phyloP scores from a whole-genome alignment of 2,797 vertebrate species.

The Brachyrhaphis roseni region DNA sequence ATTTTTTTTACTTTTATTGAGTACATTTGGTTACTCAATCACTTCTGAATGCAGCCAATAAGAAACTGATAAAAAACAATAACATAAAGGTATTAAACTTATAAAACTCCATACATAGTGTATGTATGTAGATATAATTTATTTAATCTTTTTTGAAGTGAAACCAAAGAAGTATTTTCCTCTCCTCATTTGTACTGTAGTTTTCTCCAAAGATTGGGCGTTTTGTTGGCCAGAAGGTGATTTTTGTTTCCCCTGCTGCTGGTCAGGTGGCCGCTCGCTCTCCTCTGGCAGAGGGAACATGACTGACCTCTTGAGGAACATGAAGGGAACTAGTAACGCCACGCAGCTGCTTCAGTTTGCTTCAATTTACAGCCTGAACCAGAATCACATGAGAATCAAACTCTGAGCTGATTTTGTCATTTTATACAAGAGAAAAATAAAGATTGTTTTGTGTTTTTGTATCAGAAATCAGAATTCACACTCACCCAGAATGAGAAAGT shows the following conservation, averaged over 20 bases:
- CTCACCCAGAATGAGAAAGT: constrained; percentile 48
- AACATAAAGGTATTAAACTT: not conserved
- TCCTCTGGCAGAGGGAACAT: constrained; percentile 49
- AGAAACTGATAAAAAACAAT: not conserved
- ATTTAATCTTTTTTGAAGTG: not conserved
- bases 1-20: no score
- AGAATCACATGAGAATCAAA: not conserved
- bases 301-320: constrained; percentile 76
- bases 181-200: not conserved
- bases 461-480: constrained; percentile 35
- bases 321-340: constrained; percentile 38
- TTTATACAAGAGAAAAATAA: not conserved
- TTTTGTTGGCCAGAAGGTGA: not conserved
- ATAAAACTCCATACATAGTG: not conserved
- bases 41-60: no score
- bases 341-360: not conserved
- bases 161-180: not conserved
- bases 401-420: not conserved
- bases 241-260: not conserved
- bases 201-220: not conserved
- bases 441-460: not conserved
- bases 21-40: no score
- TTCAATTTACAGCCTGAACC: not conserved
- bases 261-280: constrained; percentile 43
- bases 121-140: not conserved